These are phyloP conservation scores for Chaetura pelagica DNA, from an alignment of 2,113 vertebrate genomes.

Conservation along the genomic window DNA sequence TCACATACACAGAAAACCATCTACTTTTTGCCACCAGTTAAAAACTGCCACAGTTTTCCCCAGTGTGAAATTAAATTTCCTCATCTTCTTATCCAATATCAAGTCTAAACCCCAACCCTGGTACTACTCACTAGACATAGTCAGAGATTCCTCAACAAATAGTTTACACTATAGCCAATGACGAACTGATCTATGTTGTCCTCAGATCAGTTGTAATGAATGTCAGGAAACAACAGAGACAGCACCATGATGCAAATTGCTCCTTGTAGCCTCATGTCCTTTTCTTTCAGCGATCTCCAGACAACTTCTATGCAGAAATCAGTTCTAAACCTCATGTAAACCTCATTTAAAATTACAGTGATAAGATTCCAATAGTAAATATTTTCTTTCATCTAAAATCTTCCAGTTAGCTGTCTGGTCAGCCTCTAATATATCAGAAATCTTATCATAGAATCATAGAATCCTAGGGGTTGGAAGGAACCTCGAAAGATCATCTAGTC, in stretches of 20 bases:
- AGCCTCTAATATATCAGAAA: neutral
- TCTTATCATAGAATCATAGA: too few species aligned
- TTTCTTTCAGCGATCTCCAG: neutral
- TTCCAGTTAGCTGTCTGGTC: neutral
- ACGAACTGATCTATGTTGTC: neutral
- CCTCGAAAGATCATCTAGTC: too few species aligned
- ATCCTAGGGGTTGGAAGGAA: too few species aligned
- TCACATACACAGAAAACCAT: neutral
- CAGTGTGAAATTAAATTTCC: neutral
- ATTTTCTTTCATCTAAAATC: neutral
- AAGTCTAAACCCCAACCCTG: neutral
- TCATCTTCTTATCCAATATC: neutral
- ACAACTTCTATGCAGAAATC: neutral
- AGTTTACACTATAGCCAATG: neutral
- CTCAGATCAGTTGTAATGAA: neutral
- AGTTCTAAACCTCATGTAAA: neutral
- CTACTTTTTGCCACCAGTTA: neutral
- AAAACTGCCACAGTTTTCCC: neutral
- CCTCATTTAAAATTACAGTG: neutral
- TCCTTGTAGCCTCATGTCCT: neutral
- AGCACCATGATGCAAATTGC: neutral
- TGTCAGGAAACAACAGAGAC: neutral
- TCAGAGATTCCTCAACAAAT: neutral
- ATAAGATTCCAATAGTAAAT: neutral
- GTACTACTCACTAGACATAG: neutral